Percentiles rank a stretch among this genome's conserved stretches.
phyloP scores from a whole-genome alignment of 2,888 invertebrate genomes.

The Troglohyphantes excavatus region DNA sequence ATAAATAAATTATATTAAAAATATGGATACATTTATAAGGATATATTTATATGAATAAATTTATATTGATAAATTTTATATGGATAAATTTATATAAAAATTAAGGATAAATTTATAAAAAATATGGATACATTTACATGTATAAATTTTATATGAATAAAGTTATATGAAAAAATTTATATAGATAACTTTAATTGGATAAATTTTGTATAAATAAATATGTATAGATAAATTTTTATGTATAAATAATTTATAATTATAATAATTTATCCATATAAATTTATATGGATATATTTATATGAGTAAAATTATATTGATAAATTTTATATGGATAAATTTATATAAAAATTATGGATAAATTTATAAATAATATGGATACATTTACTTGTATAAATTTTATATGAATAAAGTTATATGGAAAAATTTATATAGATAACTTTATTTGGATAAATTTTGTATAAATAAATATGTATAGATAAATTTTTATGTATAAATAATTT shows the following conservation, averaged over 20 bases:
- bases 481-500: conserved; percentile 14
- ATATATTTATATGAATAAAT: conserved; percentile 21
- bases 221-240: conserved; percentile 1
- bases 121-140: too few species aligned
- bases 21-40: too few species aligned
- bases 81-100: too few species aligned
- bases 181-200: too few species aligned
- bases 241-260: conserved; percentile 17
- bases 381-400: conserved; percentile 14
- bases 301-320: conserved; percentile 4
- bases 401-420: neutral
- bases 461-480: conserved; percentile 9
- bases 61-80: conserved; percentile 9
- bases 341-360: too few species aligned
- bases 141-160: conserved; percentile 17
- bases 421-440: too few species aligned
- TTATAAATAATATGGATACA: too few species aligned
- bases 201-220: conserved; percentile 14
- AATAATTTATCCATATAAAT: conserved; percentile 6
- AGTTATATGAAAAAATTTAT: neutral
- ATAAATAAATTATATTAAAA: too few species aligned
- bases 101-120: too few species aligned
- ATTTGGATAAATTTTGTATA: too few species aligned
- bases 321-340: too few species aligned
- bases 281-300: conserved; percentile 10